Evolutionary conservation across 2,113 vertebrate genomes (phyloP).

Genomic region (Thamnophis sirtalis): DNA sequence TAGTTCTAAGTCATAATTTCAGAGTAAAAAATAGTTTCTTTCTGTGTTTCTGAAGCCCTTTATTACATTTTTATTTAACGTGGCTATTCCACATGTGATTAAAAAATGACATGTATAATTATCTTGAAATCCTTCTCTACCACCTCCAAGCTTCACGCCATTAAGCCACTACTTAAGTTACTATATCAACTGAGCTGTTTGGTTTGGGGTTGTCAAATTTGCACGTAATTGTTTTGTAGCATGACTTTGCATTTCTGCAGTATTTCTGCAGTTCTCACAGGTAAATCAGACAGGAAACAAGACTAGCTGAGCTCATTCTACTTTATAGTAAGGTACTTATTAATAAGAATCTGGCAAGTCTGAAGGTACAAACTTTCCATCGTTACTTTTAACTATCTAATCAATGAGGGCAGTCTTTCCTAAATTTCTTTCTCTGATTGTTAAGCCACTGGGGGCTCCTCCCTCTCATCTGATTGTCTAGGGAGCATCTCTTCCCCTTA

Average conservation of each 20-base stretch:
- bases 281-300: not conserved
- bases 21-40: not conserved
- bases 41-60: not conserved
- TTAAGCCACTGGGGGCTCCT: not conserved
- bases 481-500: not conserved
- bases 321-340: not conserved
- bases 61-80: not conserved
- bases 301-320: not conserved
- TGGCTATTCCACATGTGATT: not conserved
- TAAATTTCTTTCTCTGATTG: not conserved
- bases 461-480: not conserved
- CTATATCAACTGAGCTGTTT: not conserved
- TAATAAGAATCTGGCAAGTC: not conserved
- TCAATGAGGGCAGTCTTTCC: not conserved
- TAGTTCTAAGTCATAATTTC: not conserved
- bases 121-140: not conserved
- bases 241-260: conserved; percentile 8
- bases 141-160: not conserved
- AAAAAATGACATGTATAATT: not conserved
- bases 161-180: not conserved
- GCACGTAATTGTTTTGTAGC: not conserved
- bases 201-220: conserved; percentile 9
- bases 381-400: not conserved
- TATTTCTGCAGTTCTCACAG: not conserved
- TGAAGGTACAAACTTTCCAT: not conserved